Conservation (phyloP, 2,113 vertebrate genomes). For the Erpornis zantholeuca region DNA sequence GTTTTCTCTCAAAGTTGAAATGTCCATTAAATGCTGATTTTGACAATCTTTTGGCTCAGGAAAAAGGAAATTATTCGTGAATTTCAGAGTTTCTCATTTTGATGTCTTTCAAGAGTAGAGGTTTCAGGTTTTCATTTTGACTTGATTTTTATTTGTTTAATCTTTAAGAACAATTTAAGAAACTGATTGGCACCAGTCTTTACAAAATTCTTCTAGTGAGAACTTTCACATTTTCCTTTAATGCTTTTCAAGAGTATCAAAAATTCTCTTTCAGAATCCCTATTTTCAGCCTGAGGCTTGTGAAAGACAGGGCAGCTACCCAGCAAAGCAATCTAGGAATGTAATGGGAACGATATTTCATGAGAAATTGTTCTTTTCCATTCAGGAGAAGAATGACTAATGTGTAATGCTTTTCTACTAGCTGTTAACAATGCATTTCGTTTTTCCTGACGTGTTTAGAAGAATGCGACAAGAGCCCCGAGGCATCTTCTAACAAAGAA, state of each 20-base stretch:
- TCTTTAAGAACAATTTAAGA: neutral
- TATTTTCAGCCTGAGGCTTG: neutral
- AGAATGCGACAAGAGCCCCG: slow-evolving; percentile 2
- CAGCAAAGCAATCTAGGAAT: slow-evolving; percentile 5
- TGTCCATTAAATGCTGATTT: neutral
- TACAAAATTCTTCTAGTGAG: neutral
- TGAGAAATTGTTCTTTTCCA: slow-evolving; percentile 27
- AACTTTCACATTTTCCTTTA: neutral
- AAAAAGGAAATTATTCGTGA: neutral
- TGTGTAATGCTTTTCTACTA: neutral
- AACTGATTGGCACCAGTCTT: neutral
- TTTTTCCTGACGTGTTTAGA: slow-evolving; percentile 20
- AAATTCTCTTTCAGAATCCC: neutral
- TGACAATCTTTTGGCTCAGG: neutral
- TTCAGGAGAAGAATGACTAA: slow-evolving; percentile 24
- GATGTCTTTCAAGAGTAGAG: neutral
- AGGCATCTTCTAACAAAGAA: slow-evolving; percentile 30
- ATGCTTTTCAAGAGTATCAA: neutral
- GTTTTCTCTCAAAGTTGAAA: neutral
- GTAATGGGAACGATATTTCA: slow-evolving; percentile 20
- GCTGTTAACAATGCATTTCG: slow-evolving; percentile 24
- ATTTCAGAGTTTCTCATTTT: neutral
- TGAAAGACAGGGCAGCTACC: neutral
- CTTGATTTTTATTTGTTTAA: neutral
- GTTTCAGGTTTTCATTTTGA: neutral